Evolutionary conservation across 2,797 vertebrate genomes (phyloP), one percentile per base, ranked within the genome.

Genomic region (Valencia hispanica): DNA sequence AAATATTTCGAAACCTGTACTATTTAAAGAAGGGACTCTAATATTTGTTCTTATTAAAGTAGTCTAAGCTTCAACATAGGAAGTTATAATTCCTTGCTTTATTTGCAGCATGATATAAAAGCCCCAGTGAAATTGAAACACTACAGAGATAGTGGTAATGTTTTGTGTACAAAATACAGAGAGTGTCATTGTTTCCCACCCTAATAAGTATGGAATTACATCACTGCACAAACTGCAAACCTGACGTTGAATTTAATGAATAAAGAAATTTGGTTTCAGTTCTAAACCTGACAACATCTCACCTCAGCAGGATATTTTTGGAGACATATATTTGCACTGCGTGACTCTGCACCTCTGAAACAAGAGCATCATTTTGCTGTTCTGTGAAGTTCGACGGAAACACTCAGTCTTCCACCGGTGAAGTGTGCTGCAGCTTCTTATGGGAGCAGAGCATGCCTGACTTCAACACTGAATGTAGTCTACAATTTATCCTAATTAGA

Each of bases 301-400:
- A 89, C 87, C 82, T 81, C 82, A 75, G 81, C 80, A 48, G 82
- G 84, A 88, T 91, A 93, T 91, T 91, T 92, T 88, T 47, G 84
- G 88, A 92, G 79, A 78, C 73, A 79, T 74, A 77, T 77, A 83
- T 86, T 84, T 87, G 75, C 86, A 86, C 79, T 1, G 68, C 57
- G 78, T 66, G 77, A 79, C 77, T 83, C 57, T 78, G 61, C 79
- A 79, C 84, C 85, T 86, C 76, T 78, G 61, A 80, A 86, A 75
- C 57, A 69, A 66, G 69, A 82, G 83, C 69, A 86, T 78, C 75
- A 66, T 72, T 78, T 72, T 20, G 48, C 59, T 78, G 59, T 74
- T 79, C 71, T 72, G 74, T 79, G 70, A 82, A 77, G 70, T 75
- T 81, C 61, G 48, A 84, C 63, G 53, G 72, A 84, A 82, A 75